These are phyloP conservation scores for Rhinoptilus africanus DNA, from an alignment of 2,113 vertebrate species.

Conservation along the genomic window DNA sequence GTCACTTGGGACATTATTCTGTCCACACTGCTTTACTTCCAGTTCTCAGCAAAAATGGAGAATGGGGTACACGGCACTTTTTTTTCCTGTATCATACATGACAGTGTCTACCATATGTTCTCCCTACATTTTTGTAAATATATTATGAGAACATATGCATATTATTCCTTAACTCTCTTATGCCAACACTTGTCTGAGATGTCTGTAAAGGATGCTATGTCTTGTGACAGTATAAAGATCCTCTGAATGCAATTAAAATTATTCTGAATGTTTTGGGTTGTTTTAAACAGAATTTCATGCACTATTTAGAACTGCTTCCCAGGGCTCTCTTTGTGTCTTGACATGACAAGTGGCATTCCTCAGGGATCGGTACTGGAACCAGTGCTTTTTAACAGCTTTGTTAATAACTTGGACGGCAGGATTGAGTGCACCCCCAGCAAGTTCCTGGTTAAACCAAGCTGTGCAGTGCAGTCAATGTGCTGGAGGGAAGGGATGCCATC, in stretches of 20 bases:
- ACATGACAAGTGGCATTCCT: not conserved
- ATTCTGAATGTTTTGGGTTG: not conserved
- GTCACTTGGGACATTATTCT: not conserved
- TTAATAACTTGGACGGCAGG: not conserved
- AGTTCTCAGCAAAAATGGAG: not conserved
- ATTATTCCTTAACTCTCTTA: not conserved
- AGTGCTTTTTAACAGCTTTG: not conserved
- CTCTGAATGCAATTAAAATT: not conserved
- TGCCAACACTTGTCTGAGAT: slow-evolving; percentile 44
- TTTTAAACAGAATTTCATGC: not conserved
- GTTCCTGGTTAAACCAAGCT: not conserved
- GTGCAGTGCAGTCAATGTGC: not conserved
- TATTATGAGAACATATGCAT: slow-evolving; percentile 5
- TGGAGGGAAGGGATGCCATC: not conserved
- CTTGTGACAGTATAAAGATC: not conserved
- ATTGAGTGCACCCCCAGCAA: not conserved
- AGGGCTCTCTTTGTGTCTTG: not conserved
- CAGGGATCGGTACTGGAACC: not conserved
- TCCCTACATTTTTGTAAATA: slow-evolving; percentile 27
- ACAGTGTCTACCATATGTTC: slow-evolving; percentile 30
- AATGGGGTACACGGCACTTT: not conserved
- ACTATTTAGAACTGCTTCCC: not conserved
- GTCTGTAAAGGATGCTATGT: not conserved
- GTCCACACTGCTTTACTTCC: not conserved
- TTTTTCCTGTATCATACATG: not conserved